A percentile compares a stretch with the other conserved stretches of the same genome.
These are phyloP conservation scores for Halictus ligatus DNA, from an alignment of 2,888 invertebrate genomes.

Conservation along the genomic window DNA sequence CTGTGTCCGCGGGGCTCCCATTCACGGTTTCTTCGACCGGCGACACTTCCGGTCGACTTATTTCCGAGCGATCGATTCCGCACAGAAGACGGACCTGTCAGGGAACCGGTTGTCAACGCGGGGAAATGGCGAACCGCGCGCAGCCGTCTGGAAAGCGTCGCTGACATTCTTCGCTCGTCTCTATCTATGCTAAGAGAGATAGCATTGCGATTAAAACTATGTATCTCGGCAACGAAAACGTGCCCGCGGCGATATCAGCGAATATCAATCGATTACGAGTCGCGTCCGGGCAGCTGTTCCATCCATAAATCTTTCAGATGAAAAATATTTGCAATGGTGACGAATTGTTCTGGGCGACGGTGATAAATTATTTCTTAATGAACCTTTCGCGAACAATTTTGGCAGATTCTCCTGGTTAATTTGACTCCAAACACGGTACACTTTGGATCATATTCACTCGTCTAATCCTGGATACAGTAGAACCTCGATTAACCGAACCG, in stretches of 20 bases:
- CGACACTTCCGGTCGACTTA: conserved; percentile 49
- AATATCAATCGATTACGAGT: neutral
- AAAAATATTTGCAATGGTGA: neutral
- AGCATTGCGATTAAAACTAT: neutral
- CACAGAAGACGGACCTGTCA: conserved; percentile 68
- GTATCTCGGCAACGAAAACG: neutral
- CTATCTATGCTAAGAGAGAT: neutral
- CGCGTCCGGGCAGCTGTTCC: neutral
- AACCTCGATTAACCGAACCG: no score
- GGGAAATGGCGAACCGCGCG: conserved; percentile 32
- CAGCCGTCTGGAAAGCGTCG: conserved; percentile 24
- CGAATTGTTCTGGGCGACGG: no score
- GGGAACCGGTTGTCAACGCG: conserved; percentile 48
- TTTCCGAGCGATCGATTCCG: conserved; percentile 61
- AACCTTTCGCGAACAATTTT: no score
- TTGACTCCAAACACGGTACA: no score
- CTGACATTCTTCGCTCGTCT: neutral
- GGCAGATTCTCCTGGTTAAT: no score
- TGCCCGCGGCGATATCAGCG: neutral
- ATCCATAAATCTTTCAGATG: neutral
- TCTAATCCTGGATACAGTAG: no score
- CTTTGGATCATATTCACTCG: no score
- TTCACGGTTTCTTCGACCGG: conserved; percentile 3
- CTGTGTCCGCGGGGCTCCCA: neutral
- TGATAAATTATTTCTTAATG: no score